phyloP scores from a whole-genome alignment of 1,140 invertebrate genomes.

The Drosophila equinoxialis region DNA sequence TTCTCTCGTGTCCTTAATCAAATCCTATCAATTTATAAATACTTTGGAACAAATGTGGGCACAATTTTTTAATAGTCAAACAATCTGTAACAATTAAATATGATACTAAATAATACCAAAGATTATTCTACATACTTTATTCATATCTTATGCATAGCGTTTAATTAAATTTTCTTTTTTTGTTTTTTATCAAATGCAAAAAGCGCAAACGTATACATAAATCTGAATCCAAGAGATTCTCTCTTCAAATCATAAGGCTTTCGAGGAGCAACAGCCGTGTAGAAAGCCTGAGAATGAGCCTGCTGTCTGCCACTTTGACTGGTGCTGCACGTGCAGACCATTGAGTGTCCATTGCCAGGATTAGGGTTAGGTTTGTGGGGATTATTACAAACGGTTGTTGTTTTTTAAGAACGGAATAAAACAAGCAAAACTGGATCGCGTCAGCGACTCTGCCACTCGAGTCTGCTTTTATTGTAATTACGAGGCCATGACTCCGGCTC shows the following conservation, averaged over 20 bases:
- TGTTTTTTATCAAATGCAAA: conserved; percentile 1
- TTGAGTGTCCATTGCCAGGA: conserved; percentile 37
- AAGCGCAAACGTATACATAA: conserved; percentile 31
- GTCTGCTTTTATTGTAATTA: conserved; percentile 74
- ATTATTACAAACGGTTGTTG: conserved; percentile 29
- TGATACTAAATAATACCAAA: too few species aligned
- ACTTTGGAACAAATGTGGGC: too few species aligned
- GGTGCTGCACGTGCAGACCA: conserved; percentile 55
- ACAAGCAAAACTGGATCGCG: conserved; percentile 18
- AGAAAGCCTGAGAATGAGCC: conserved; percentile 7
- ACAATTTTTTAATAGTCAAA: background rate
- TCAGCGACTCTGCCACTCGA: conserved; percentile 60
- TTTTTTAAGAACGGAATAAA: conserved; percentile 30
- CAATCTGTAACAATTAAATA: too few species aligned
- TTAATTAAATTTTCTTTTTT: background rate
- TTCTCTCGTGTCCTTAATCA: background rate
- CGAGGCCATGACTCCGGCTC: conserved; percentile 24
- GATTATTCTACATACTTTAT: too few species aligned
- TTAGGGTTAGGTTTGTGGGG: conserved; percentile 1
- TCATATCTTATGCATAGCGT: background rate
- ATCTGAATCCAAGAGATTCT: conserved; percentile 21
- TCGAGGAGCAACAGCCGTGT: background rate
- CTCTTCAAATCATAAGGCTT: conserved; percentile 1
- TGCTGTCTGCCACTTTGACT: background rate
- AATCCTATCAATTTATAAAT: background rate